Percentiles rank a stretch among this genome's conserved stretches.
phyloP scores from a whole-genome alignment of 2,797 vertebrate species.

The Scarus forsteni region DNA sequence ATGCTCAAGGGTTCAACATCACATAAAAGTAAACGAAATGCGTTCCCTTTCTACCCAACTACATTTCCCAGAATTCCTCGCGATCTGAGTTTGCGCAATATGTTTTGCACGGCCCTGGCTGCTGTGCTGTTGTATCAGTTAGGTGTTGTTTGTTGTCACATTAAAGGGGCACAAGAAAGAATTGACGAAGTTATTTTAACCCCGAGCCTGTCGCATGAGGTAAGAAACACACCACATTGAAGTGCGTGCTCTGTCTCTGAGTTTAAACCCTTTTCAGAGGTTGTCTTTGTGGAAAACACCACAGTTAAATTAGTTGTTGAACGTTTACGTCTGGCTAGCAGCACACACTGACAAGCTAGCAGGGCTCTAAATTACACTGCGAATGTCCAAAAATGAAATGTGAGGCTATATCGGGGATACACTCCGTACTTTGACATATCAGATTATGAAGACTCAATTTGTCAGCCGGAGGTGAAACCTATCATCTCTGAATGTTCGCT shows the following conservation, averaged over 20 bases:
- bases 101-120: constrained; percentile 70
- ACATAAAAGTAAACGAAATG: no score
- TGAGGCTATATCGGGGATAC: not conserved
- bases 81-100: constrained; percentile 75
- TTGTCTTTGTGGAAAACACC: constrained; percentile 28
- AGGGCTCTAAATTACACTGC: constrained; percentile 26
- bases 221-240: constrained; percentile 43
- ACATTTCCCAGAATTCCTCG: constrained; percentile 70
- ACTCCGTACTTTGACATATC: not conserved
- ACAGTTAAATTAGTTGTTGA: constrained; percentile 55
- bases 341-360: constrained; percentile 55
- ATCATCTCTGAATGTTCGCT: not conserved
- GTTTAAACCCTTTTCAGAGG: not conserved
- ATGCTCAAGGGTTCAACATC: no score
- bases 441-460: not conserved
- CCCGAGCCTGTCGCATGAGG: constrained; percentile 72
- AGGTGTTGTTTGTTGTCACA: constrained; percentile 69
- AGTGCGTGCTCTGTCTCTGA: constrained; percentile 1
- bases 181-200: constrained; percentile 31
- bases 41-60: constrained; percentile 39
- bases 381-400: constrained; percentile 5
- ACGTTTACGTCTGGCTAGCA: constrained; percentile 58
- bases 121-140: constrained; percentile 37
- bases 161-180: constrained; percentile 40
- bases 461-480: not conserved